A percentile compares a stretch with the other conserved stretches of the same genome.
These are phyloP conservation scores for Coryphaenoides rupestris DNA, from an alignment of 2,113 vertebrate genomes.

Conservation along the genomic window DNA sequence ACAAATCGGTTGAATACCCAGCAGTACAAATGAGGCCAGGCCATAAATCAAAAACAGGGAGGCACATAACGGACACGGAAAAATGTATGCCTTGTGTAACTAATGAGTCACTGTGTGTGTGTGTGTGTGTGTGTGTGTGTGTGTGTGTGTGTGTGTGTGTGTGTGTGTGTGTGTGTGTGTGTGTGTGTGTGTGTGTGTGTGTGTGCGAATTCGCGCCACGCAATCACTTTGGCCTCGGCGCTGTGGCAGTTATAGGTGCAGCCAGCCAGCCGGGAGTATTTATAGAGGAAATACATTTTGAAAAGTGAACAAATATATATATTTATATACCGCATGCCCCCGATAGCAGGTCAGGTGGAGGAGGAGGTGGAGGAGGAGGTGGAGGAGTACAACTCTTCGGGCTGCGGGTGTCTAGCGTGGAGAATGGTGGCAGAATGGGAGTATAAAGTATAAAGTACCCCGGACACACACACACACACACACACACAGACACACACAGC, in stretches of 20 bases:
- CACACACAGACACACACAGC: neutral
- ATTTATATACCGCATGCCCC: neutral
- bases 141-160: no score
- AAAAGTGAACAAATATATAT: no score
- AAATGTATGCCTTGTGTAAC: neutral
- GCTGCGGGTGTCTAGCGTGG: no score
- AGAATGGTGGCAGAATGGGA: no score
- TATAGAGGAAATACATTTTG: neutral
- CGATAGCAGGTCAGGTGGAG: neutral
- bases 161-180: no score
- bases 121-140: no score
- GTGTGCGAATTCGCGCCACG: neutral
- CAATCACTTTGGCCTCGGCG: neutral
- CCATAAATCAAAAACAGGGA: neutral
- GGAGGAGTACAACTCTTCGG: neutral
- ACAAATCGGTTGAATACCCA: slow-evolving; percentile 18
- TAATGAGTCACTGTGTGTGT: neutral
- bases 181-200: no score
- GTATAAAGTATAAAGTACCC: neutral
- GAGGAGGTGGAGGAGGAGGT: no score
- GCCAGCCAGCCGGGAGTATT: neutral
- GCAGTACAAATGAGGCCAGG: slow-evolving; percentile 14
- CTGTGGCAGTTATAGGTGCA: neutral
- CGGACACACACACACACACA: neutral
- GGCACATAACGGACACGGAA: neutral